Percentiles rank a stretch among this genome's conserved stretches.
phyloP scores from a whole-genome alignment of 2,888 invertebrate species.

The Parnassius mnemosyne region DNA sequence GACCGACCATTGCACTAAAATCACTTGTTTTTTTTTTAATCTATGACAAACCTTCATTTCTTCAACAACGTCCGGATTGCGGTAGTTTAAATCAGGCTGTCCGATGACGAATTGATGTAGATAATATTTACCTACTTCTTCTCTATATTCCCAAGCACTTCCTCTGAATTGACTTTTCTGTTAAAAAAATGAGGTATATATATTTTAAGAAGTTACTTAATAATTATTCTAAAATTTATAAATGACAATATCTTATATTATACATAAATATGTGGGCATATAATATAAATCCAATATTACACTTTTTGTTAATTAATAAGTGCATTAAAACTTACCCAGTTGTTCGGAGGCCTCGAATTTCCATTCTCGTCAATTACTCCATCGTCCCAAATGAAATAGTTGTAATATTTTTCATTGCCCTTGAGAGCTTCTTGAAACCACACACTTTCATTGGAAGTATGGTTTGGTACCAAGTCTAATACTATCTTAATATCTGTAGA shows the following conservation, averaged over 20 bases:
- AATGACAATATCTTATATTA: no score
- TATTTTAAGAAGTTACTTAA: no score
- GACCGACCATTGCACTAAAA: neutral
- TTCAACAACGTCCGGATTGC: slow-evolving; percentile 82
- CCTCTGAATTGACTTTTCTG: slow-evolving; percentile 82
- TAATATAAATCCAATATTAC: no score
- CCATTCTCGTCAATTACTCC: slow-evolving; percentile 70
- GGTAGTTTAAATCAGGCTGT: slow-evolving; percentile 88
- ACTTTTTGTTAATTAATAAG: no score
- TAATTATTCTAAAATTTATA: no score
- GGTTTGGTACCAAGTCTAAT: slow-evolving; percentile 86
- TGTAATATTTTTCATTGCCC: slow-evolving; percentile 81
- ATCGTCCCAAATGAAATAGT: slow-evolving; percentile 88
- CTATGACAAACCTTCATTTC: slow-evolving; percentile 74
- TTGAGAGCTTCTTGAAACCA: slow-evolving; percentile 91
- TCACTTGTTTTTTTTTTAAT: neutral
- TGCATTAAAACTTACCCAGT: slow-evolving; percentile 78
- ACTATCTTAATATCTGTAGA: slow-evolving; percentile 77
- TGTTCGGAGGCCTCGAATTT: slow-evolving; percentile 82
- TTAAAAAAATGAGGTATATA: slow-evolving; percentile 27
- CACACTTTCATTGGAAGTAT: slow-evolving; percentile 87
- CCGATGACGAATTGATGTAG: slow-evolving; percentile 85
- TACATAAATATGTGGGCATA: no score
- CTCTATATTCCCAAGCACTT: slow-evolving; percentile 87
- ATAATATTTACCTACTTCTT: slow-evolving; percentile 84